Percentiles rank a stretch among this genome's conserved stretches.
Conservation (phyloP, 2,113 vertebrate genomes). For the Sorex fumeus region DNA sequence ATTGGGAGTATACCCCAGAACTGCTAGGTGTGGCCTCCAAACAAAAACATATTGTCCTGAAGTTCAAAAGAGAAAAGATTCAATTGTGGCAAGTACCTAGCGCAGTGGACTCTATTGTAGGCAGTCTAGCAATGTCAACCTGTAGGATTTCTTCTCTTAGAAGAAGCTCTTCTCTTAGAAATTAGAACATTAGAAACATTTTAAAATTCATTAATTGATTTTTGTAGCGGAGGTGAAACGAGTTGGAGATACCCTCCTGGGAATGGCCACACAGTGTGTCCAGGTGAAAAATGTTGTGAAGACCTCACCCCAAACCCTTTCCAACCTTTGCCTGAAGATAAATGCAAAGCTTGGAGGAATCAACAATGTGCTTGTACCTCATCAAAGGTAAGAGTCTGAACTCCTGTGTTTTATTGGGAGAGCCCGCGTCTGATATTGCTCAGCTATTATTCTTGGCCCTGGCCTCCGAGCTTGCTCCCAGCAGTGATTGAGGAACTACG, state of each 20-base stretch:
- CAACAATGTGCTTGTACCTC: slow-evolving; percentile 99
- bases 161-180: slow-evolving; percentile 19
- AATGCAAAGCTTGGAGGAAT: slow-evolving; percentile 99
- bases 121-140: neutral
- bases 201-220: slow-evolving; percentile 28
- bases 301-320: slow-evolving; percentile 98
- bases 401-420: neutral
- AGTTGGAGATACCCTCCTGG: slow-evolving; percentile 97
- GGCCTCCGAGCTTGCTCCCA: too few species aligned
- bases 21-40: too few species aligned
- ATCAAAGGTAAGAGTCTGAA: slow-evolving; percentile 94
- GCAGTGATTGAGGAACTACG: too few species aligned
- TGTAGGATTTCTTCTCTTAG: neutral
- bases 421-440: too few species aligned
- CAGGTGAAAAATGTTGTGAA: slow-evolving; percentile 99
- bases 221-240: slow-evolving; percentile 97
- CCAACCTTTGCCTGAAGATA: slow-evolving; percentile 99
- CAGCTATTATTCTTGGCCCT: too few species aligned
- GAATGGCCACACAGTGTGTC: slow-evolving; percentile 99
- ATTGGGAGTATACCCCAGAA: too few species aligned
- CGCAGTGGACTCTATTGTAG: neutral
- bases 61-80: neutral
- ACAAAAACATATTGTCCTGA: neutral
- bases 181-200: slow-evolving; percentile 19
- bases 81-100: neutral